phyloP scores from a whole-genome alignment of 2,888 invertebrate species.

The Autographa pulchrina region DNA sequence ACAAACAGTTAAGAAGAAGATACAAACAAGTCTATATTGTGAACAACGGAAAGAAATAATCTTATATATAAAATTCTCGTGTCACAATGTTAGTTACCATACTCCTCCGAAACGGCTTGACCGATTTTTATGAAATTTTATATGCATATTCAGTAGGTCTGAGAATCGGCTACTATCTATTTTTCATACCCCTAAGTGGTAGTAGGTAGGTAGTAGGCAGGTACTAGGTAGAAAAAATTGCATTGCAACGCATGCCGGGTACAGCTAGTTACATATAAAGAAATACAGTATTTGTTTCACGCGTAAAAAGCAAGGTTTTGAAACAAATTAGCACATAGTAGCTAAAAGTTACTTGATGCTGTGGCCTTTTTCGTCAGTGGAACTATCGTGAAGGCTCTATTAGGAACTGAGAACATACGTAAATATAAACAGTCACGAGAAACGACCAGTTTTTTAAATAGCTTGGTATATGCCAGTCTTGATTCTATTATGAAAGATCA shows the following conservation, averaged over 20 bases:
- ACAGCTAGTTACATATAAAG: too few species aligned
- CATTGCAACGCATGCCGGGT: too few species aligned
- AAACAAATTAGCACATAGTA: slow-evolving; percentile 72
- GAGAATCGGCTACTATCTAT: too few species aligned
- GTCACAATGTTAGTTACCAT: too few species aligned
- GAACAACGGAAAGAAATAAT: slow-evolving; percentile 2
- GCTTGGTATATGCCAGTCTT: not conserved
- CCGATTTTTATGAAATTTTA: too few species aligned
- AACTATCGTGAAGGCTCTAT: slow-evolving; percentile 82
- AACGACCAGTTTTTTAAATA: slow-evolving; percentile 54
- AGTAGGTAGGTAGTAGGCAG: too few species aligned
- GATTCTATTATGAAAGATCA: not conserved
- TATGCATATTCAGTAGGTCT: too few species aligned
- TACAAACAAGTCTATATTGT: slow-evolving; percentile 10
- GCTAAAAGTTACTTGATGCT: slow-evolving; percentile 70
- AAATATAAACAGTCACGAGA: slow-evolving; percentile 51
- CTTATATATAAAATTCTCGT: too few species aligned
- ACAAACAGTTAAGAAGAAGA: too few species aligned
- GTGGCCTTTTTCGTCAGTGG: slow-evolving; percentile 75
- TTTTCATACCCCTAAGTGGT: too few species aligned
- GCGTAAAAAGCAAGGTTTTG: slow-evolving; percentile 60
- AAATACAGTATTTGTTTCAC: slow-evolving; percentile 28
- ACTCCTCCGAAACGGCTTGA: too few species aligned
- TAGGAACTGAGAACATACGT: slow-evolving; percentile 72
- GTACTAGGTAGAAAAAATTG: too few species aligned